phyloP scores from a whole-genome alignment of 1,140 invertebrate species.

The Caenorhabditis inopinata region DNA sequence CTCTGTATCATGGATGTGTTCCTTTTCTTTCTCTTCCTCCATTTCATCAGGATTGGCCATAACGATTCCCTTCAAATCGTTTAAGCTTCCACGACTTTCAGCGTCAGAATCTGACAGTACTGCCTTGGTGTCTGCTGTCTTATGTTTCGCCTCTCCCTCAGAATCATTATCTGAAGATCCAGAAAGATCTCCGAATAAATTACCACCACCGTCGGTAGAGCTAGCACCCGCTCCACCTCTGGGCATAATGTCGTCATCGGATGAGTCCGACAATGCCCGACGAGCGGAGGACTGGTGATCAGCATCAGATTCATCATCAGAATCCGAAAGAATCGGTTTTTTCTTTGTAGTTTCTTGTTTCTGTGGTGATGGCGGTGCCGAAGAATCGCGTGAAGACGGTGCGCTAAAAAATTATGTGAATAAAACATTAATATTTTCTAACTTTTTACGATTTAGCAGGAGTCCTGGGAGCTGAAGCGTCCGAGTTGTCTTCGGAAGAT shows the following conservation, averaged over 20 bases:
- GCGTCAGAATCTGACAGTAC: neutral
- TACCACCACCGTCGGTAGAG: neutral
- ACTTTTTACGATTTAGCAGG: neutral
- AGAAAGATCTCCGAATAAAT: neutral
- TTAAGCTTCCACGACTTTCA: constrained; percentile 11
- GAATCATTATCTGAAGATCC: neutral
- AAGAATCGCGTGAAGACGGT: constrained; percentile 4
- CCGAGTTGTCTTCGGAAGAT: neutral
- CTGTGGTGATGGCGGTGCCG: neutral
- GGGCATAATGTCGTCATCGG: neutral
- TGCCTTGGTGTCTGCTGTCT: neutral
- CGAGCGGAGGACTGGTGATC: neutral
- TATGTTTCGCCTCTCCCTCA: neutral
- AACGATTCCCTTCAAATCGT: neutral
- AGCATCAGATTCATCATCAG: neutral
- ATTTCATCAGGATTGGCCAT: constrained; percentile 26
- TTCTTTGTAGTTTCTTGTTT: neutral
- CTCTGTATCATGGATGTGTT: neutral
- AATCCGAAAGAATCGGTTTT: neutral
- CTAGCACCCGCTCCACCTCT: neutral
- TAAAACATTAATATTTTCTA: neutral
- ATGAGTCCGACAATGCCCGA: neutral
- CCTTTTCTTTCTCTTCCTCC: neutral
- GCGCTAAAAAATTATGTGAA: neutral
- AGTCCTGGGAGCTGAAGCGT: neutral